A percentile compares a stretch with the other conserved stretches of the same genome.
These are phyloP conservation scores for Tamias sibiricus DNA, from an alignment of 2,113 vertebrate species.

Conservation along the genomic window DNA sequence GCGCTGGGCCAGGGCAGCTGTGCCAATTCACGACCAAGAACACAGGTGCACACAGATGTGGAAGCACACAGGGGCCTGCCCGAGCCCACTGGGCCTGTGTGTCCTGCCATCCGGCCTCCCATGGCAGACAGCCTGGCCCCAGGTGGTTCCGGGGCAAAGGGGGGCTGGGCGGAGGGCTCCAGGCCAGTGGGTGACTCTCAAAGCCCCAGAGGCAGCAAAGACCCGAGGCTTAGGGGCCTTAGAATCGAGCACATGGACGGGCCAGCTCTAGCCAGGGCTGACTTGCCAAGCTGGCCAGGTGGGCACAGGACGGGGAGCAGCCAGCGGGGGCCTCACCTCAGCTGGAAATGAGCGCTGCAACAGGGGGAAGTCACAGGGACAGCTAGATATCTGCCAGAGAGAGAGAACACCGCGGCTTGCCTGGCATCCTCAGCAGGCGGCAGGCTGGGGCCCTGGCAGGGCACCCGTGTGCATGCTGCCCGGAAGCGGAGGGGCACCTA, in stretches of 20 bases:
- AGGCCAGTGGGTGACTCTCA: too few species aligned
- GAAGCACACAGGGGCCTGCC: background rate
- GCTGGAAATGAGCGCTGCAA: constrained; percentile 78
- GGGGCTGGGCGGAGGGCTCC: background rate
- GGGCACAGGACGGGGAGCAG: fast-evolving
- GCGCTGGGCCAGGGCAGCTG: fast-evolving
- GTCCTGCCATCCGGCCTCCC: background rate
- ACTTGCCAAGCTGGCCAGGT: fast-evolving
- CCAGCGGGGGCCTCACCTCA: constrained; percentile 80
- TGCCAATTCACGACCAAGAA: background rate
- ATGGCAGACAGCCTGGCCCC: background rate
- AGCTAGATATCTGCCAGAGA: constrained; percentile 88
- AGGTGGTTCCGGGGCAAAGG: background rate
- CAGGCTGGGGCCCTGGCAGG: constrained; percentile 38
- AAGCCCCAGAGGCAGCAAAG: background rate
- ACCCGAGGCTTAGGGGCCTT: background rate
- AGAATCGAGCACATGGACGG: fast-evolving
- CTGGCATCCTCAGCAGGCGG: fast-evolving
- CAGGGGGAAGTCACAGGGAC: constrained; percentile 71
- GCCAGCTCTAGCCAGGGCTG: fast-evolving
- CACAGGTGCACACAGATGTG: background rate
- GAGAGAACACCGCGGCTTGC: constrained; percentile 71
- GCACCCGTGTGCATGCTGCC: constrained; percentile 47
- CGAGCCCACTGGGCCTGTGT: background rate
- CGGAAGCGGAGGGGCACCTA: constrained; percentile 80